Conservation (phyloP, 2,888 invertebrate species). For the Chorisops tibialis region DNA sequence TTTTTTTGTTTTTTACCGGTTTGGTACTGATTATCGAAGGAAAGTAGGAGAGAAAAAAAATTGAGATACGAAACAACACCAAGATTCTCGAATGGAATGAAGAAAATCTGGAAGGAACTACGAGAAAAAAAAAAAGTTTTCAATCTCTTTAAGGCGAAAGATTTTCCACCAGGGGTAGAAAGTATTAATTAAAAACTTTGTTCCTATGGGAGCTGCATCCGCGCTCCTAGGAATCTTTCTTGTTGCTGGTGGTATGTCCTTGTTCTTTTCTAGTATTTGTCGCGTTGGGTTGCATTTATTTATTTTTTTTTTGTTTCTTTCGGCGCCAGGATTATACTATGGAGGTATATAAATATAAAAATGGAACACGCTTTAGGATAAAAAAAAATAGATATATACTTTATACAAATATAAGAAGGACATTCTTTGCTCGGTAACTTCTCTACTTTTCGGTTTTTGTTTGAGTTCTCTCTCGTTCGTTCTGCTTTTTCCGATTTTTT, state of each 20-base stretch:
- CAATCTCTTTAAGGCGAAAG: slow-evolving; percentile 8
- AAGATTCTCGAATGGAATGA: too few species aligned
- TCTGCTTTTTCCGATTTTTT: neutral
- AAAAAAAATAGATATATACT: neutral
- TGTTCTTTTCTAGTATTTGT: neutral
- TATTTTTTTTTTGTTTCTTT: neutral
- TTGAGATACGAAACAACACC: too few species aligned
- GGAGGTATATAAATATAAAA: neutral
- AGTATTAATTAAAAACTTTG: slow-evolving; percentile 23
- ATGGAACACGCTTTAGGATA: neutral
- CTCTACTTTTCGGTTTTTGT: neutral
- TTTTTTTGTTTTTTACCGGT: too few species aligned
- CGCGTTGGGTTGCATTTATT: neutral
- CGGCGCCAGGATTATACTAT: neutral
- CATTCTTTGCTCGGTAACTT: neutral
- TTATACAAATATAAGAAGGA: neutral
- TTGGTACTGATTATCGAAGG: too few species aligned
- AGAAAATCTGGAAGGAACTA: neutral
- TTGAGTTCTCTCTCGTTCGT: too few species aligned
- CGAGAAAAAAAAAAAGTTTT: slow-evolving; percentile 4
- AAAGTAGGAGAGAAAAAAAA: too few species aligned
- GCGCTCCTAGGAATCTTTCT: neutral
- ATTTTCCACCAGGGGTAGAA: slow-evolving; percentile 17
- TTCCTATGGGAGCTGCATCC: slow-evolving; percentile 9
- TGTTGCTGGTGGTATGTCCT: neutral